Conservation (phyloP, 2,888 invertebrate genomes). For the Ligdia adustata region DNA sequence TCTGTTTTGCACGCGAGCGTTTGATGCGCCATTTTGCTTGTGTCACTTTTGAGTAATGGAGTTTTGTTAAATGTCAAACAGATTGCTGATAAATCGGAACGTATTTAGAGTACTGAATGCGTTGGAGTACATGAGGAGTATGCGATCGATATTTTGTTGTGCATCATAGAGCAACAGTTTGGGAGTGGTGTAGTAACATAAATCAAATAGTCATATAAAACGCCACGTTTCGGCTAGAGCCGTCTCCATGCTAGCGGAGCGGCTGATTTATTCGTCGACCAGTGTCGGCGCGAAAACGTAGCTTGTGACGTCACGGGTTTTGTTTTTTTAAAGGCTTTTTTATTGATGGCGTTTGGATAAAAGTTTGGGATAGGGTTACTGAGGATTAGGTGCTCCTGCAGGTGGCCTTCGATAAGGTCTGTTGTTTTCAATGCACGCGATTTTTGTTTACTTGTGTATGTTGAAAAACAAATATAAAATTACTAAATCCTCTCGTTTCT, state of each 20-base stretch:
- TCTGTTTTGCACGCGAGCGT: constrained; percentile 12
- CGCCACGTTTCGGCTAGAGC: constrained; percentile 69
- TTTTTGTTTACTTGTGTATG: too few species aligned
- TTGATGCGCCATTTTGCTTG: constrained; percentile 17
- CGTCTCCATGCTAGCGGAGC: constrained; percentile 72
- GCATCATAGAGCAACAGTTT: neutral
- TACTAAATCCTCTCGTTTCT: too few species aligned
- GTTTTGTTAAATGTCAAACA: constrained; percentile 7
- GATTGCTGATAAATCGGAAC: neutral
- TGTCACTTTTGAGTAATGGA: constrained; percentile 17
- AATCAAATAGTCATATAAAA: constrained; percentile 64
- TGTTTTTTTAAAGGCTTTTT: constrained; percentile 65
- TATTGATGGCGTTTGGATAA: constrained; percentile 80
- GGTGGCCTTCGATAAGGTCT: constrained; percentile 6
- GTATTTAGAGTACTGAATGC: constrained; percentile 1
- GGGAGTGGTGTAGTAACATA: constrained; percentile 42
- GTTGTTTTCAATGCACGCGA: constrained; percentile 9
- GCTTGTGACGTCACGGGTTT: constrained; percentile 79
- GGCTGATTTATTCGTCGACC: constrained; percentile 76
- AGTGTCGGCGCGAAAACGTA: constrained; percentile 78
- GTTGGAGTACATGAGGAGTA: neutral
- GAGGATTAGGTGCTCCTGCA: constrained; percentile 18
- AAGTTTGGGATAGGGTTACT: constrained; percentile 66
- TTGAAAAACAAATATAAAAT: too few species aligned
- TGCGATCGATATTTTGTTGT: neutral